A percentile compares a stretch with the other conserved stretches of the same genome.
These are phyloP conservation scores for Terebella lapidaria DNA, from an alignment of 2,888 invertebrate species.

Conservation along the genomic window DNA sequence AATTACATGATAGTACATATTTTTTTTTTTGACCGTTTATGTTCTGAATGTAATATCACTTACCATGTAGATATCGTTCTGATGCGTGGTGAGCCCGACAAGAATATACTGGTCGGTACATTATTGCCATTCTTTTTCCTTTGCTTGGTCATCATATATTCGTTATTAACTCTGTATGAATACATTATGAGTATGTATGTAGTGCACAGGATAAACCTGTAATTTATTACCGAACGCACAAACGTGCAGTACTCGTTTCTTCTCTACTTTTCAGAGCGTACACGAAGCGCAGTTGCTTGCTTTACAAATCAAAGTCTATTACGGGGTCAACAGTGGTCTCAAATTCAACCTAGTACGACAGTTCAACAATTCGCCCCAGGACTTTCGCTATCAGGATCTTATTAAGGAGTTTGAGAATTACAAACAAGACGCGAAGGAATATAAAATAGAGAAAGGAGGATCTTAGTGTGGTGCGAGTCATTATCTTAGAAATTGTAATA, in stretches of 20 bases:
- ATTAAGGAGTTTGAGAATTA: conserved; percentile 27
- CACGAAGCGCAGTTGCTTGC: conserved; percentile 27
- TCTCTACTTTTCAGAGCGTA: conserved; percentile 21
- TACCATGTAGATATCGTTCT: conserved; percentile 34
- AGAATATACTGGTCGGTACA: conserved; percentile 45
- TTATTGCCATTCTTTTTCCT: no score
- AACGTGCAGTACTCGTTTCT: not conserved
- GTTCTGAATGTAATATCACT: not conserved
- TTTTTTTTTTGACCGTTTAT: not conserved
- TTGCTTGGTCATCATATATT: no score
- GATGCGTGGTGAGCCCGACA: conserved; percentile 46
- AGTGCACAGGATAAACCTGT: no score
- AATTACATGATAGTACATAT: not conserved
- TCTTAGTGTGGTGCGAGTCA: no score
- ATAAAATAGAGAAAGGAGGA: no score
- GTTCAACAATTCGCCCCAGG: conserved; percentile 26
- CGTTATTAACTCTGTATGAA: no score
- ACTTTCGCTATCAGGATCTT: conserved; percentile 24
- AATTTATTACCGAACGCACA: no score
- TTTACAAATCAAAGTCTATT: conserved; percentile 29
- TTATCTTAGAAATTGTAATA: no score
- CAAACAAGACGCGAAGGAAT: conserved; percentile 19
- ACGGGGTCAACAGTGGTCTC: conserved; percentile 25
- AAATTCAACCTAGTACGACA: conserved; percentile 27
- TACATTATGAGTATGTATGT: no score